Conservation (phyloP, 2,113 vertebrate genomes). For the Corythoichthys intestinalis region DNA sequence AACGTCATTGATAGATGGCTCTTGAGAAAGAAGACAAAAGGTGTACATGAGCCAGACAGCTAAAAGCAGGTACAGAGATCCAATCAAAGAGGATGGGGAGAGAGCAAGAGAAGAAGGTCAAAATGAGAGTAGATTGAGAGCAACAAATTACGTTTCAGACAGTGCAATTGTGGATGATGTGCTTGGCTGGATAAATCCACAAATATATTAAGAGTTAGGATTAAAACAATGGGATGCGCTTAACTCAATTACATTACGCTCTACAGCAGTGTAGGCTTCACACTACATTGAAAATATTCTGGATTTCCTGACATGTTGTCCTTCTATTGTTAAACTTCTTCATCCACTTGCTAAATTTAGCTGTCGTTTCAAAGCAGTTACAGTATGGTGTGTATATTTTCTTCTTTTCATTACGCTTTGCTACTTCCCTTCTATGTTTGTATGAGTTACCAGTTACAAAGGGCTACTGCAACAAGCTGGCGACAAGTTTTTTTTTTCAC, state of each 20-base stretch:
- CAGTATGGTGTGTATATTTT: background rate
- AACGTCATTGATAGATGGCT: constrained; percentile 43
- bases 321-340: background rate
- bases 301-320: background rate
- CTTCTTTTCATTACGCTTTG: no score
- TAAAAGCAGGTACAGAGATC: constrained; percentile 25
- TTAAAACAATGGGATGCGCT: background rate
- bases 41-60: constrained; percentile 42
- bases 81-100: background rate
- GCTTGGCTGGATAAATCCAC: constrained; percentile 11
- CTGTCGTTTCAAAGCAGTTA: background rate
- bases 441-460: no score
- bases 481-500: no score
- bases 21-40: constrained; percentile 34
- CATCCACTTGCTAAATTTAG: background rate
- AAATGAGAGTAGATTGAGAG: background rate
- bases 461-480: no score
- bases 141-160: constrained; percentile 14
- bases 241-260: background rate
- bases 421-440: no score
- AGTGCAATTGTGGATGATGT: constrained; percentile 1
- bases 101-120: background rate
- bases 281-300: background rate
- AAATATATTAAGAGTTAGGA: background rate
- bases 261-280: background rate